Evolutionary conservation across 1,140 invertebrate genomes (phyloP).

Genomic region (Drosophila arizonae): DNA sequence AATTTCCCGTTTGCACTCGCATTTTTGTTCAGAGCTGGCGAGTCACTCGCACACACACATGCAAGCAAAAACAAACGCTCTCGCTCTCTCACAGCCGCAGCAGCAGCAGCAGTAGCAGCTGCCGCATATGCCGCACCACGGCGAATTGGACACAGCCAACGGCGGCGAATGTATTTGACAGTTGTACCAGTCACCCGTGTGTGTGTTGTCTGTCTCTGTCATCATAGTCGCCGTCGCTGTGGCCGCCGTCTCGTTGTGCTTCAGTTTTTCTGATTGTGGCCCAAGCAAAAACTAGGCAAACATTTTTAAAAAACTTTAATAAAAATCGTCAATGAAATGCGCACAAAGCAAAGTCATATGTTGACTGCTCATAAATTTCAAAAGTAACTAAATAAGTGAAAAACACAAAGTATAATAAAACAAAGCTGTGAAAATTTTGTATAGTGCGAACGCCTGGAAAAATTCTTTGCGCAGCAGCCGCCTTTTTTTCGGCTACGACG

Average conservation of each 20-base stretch:
- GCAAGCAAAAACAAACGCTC: constrained; percentile 10
- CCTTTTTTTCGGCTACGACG: constrained; percentile 62
- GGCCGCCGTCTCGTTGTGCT: constrained; percentile 69
- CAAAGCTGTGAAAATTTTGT: constrained; percentile 28
- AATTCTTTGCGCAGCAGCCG: constrained; percentile 74
- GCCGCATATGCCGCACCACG: constrained; percentile 51
- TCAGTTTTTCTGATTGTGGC: constrained; percentile 79
- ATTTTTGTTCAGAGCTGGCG: constrained; percentile 36
- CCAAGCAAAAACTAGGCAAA: constrained; percentile 71
- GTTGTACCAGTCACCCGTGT: constrained; percentile 52
- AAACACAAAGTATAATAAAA: constrained; percentile 37
- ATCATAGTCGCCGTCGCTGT: constrained; percentile 65
- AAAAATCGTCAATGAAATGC: constrained; percentile 48
- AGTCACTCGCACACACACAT: constrained; percentile 33
- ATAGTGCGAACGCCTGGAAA: constrained; percentile 53
- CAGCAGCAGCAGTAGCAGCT: constrained; percentile 37
- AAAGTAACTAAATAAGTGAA: constrained; percentile 9
- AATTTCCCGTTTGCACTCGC: constrained; percentile 60
- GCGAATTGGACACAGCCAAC: constrained; percentile 40
- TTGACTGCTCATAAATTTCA: constrained; percentile 2
- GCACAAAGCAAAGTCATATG: constrained; percentile 21
- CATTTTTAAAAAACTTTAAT: constrained; percentile 50
- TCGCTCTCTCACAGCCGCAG: constrained; percentile 24
- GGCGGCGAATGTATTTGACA: constrained; percentile 48
- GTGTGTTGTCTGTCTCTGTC: constrained; percentile 69